These are phyloP conservation scores for Cyrtodaria siliqua DNA, from an alignment of 2,888 invertebrate species.

Conservation along the genomic window DNA sequence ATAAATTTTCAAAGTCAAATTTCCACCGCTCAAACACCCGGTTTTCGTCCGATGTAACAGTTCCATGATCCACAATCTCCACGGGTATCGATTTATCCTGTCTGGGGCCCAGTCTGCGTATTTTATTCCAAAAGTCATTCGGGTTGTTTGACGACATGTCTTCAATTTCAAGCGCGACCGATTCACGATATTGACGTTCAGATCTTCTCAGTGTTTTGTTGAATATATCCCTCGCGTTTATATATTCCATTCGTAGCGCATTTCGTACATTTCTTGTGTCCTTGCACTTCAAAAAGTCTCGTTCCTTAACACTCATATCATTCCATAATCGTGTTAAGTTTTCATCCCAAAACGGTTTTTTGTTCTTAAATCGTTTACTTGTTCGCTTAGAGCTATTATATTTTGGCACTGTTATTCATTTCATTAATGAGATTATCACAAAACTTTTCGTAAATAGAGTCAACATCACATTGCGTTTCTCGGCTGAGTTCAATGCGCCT, in stretches of 20 bases:
- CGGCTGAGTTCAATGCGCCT: slow-evolving; percentile 2
- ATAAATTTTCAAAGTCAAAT: no score
- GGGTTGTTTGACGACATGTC: no score
- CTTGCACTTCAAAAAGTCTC: background rate
- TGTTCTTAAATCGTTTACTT: slow-evolving; percentile 7
- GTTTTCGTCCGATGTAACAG: background rate
- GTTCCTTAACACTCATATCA: background rate
- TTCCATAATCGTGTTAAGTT: slow-evolving; percentile 1
- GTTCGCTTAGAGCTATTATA: background rate
- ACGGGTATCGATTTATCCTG: background rate
- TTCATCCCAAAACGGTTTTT: slow-evolving; percentile 7
- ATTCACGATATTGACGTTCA: slow-evolving; percentile 10
- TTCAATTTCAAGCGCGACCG: slow-evolving; percentile 25
- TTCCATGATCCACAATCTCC: slow-evolving; percentile 4
- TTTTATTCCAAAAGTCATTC: slow-evolving; percentile 48
- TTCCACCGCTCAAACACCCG: slow-evolving; percentile 10
- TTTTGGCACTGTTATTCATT: background rate
- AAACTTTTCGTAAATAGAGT: background rate
- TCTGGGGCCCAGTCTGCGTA: slow-evolving; percentile 31
- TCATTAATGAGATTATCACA: background rate
- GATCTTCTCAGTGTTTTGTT: slow-evolving; percentile 13
- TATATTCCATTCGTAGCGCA: no score
- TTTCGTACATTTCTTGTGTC: background rate
- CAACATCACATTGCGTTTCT: slow-evolving; percentile 5
- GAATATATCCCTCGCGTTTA: slow-evolving; percentile 20